Evolutionary conservation across 2,113 vertebrate genomes (phyloP).

Genomic region (Heterochromis multidens): DNA sequence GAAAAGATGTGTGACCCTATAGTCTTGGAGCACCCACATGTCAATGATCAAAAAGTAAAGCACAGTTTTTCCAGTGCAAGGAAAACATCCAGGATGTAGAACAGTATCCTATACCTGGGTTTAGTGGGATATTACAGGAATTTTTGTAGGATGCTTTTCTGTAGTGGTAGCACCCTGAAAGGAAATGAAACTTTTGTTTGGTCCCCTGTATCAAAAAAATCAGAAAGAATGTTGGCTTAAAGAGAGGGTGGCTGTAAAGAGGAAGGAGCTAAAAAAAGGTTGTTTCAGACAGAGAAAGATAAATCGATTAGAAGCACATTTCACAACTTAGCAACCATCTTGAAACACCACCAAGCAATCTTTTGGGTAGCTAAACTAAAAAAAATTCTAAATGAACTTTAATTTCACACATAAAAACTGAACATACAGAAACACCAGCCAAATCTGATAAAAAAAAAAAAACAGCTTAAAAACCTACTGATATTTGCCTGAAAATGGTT

Average conservation of each 20-base stretch:
- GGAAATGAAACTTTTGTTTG: too few species aligned
- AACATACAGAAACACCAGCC: background rate
- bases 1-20: too few species aligned
- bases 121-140: too few species aligned
- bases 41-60: too few species aligned
- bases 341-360: background rate
- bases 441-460: background rate
- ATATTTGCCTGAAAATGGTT: background rate
- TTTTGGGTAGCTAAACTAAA: background rate
- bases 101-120: too few species aligned
- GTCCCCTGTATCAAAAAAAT: background rate
- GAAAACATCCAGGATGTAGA: too few species aligned
- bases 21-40: too few species aligned
- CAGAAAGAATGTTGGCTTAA: accelerated
- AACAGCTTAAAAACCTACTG: background rate
- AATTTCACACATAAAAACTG: background rate
- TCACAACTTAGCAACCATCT: background rate
- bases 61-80: too few species aligned
- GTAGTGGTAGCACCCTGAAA: too few species aligned
- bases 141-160: too few species aligned
- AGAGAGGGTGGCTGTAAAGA: background rate
- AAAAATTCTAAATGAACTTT: background rate
- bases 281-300: background rate
- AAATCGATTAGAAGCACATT: accelerated
- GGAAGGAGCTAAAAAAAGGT: background rate